Evolutionary conservation across 2,113 vertebrate genomes (phyloP).

Genomic region (Delphinapterus leucas): DNA sequence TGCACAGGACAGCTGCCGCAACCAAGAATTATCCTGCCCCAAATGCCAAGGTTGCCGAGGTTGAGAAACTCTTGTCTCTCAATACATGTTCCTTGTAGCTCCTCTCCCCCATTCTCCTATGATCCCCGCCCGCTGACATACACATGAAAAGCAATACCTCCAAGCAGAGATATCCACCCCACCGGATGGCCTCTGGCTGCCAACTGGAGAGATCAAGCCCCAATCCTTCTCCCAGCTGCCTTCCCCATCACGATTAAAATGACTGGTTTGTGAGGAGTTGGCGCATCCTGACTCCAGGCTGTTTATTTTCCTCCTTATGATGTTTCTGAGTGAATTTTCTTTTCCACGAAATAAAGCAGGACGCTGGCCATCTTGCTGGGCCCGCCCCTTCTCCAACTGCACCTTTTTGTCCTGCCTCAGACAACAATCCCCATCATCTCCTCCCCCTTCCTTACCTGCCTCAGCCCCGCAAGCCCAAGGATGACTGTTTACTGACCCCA

Average conservation of each 20-base stretch:
- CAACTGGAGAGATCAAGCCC: neutral
- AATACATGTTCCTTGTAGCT: neutral
- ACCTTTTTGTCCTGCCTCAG: neutral
- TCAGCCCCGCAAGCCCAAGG: neutral
- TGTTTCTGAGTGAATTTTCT: neutral
- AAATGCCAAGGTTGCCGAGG: neutral
- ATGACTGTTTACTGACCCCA: neutral
- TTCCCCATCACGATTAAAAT: neutral
- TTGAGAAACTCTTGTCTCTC: neutral
- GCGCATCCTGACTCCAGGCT: neutral
- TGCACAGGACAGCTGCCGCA: neutral
- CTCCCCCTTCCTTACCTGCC: neutral
- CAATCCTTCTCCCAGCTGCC: neutral
- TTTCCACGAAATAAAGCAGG: neutral
- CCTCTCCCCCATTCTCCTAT: neutral
- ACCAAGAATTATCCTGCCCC: neutral
- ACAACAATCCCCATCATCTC: neutral
- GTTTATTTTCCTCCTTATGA: neutral
- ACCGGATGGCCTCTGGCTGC: neutral
- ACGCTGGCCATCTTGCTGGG: neutral
- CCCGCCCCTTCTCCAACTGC: too few species aligned
- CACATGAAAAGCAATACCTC: neutral
- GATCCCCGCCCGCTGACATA: neutral
- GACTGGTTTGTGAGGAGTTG: neutral
- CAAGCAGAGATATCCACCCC: neutral